Evolutionary conservation across 1,140 invertebrate genomes (phyloP), one percentile per base, ranked within the genome.

Genomic region (Rhagoletis zephyria): DNA sequence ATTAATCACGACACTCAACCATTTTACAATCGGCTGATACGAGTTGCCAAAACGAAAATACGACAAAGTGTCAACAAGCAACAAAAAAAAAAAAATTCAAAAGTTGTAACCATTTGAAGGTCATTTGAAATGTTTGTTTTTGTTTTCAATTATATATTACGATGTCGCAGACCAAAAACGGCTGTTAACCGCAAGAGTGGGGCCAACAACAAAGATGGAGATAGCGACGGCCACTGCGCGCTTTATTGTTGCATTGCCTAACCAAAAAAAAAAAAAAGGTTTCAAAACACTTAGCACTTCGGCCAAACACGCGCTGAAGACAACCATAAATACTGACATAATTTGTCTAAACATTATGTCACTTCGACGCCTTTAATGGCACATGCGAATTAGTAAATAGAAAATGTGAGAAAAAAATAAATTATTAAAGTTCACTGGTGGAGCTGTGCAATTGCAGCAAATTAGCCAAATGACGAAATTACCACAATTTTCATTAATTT

Each of bases 1-100:
- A 74, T 74, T 74, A 74, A 74, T 74, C 67, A 74, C 45, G 10
- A 16, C 67, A 74, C 42, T 42, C 67, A 74, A 30, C 42, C 67
- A 16, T 48, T 45, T 30, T 30, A 30, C 10, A 14, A 74, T 12
- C 64, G 40, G 64, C 3, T 40, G 30, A 67, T 9, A 5, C 30
- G 64, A 12, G 64, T 67, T 1, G 5, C 2, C 51, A 2, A 56
- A 56, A 56, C 51, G 5, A 56, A 56, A 56, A 56, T 2, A 56
- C 1, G 0, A 56, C 5, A 56, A 56, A 56, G 1, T 74, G 67
- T 74, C 67, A 74, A 74, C 45, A 48, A 1, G 4, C 1, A 2
- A 42, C 14, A 45, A 40, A 74, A 48, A 14, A 16, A 30, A 30
- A 30, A n/a, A n/a, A n/a, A n/a, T n/a, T n/a, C n/a, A n/a, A n/a